phyloP scores from a whole-genome alignment of 2,888 invertebrate genomes.

The Troides helena region DNA sequence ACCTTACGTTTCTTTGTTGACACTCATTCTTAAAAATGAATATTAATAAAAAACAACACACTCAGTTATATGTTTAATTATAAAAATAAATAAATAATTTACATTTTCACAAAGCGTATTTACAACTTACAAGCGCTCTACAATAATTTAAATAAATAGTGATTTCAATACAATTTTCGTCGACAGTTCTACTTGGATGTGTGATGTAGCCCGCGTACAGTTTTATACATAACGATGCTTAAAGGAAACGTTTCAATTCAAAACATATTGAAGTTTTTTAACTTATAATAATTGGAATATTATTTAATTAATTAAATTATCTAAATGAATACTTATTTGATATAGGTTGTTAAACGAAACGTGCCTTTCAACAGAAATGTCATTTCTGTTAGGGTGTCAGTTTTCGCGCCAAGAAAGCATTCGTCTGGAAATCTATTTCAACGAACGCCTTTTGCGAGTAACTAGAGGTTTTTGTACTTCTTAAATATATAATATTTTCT shows the following conservation, averaged over 20 bases:
- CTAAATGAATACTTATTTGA: no score
- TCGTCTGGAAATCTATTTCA: background rate
- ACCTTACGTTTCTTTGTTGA: no score
- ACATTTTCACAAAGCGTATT: slow-evolving; percentile 67
- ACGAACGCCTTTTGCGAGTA: slow-evolving; percentile 3
- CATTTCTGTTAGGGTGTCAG: no score
- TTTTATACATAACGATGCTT: no score
- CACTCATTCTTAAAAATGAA: background rate
- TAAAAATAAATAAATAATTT: slow-evolving; percentile 77
- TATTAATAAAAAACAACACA: background rate
- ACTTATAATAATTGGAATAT: no score
- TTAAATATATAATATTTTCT: background rate
- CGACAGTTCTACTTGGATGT: background rate
- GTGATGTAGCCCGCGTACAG: no score
- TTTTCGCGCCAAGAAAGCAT: no score
- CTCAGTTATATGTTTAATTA: slow-evolving; percentile 41
- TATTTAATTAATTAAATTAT: no score
- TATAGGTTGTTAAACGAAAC: no score
- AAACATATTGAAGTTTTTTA: no score
- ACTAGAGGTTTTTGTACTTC: slow-evolving; percentile 16
- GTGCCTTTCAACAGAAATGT: no score
- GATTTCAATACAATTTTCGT: slow-evolving; percentile 25
- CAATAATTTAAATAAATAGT: slow-evolving; percentile 49
- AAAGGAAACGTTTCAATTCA: no score
- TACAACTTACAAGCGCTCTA: slow-evolving; percentile 65